These are phyloP conservation scores for human DNA, from an alignment of 2,113 vertebrate species.

Conservation along the genomic window DNA sequence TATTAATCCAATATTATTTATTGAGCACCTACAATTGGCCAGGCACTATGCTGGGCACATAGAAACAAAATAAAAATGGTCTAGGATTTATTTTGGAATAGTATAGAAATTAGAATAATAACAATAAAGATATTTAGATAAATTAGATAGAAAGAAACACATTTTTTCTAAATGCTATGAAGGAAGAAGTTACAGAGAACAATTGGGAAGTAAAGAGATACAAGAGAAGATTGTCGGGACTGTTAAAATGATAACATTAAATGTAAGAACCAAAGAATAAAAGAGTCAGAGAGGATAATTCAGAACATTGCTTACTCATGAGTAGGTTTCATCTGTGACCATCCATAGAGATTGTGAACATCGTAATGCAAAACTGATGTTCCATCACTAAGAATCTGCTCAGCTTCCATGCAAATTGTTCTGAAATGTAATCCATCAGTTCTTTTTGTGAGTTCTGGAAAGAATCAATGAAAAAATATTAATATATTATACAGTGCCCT, in stretches of 20 bases:
- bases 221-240: background rate
- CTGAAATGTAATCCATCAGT: slow-evolving; percentile 86
- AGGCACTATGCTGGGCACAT: background rate
- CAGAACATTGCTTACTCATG: slow-evolving; percentile 81
- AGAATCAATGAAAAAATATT: background rate
- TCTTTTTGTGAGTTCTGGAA: slow-evolving; percentile 86
- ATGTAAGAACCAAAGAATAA: background rate
- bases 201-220: background rate
- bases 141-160: background rate
- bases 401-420: slow-evolving; percentile 92
- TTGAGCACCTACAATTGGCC: background rate
- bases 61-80: background rate
- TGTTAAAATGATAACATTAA: background rate
- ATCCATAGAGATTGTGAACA: slow-evolving; percentile 89
- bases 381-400: slow-evolving; percentile 88
- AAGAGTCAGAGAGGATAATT: background rate
- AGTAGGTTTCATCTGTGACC: slow-evolving; percentile 88
- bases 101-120: background rate
- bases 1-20: background rate
- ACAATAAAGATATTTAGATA: background rate
- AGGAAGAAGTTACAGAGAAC: background rate
- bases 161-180: background rate
- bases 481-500: background rate
- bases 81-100: background rate
- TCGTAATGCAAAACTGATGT: slow-evolving; percentile 88